Conservation (phyloP, 1,140 invertebrate genomes). For the Tetramorium alpestre region DNA sequence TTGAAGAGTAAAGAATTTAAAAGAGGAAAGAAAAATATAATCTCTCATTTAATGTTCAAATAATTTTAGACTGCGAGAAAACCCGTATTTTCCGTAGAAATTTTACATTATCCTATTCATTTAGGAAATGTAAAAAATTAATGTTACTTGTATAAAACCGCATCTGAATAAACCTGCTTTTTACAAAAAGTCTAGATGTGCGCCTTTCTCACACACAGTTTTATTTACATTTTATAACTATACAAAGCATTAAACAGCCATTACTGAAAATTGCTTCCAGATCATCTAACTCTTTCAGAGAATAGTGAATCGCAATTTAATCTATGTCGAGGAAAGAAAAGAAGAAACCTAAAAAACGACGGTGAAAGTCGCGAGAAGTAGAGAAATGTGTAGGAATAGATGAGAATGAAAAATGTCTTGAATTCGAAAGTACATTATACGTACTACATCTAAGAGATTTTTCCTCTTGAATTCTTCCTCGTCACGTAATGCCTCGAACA, state of each 20-base stretch:
- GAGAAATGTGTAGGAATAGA: neutral
- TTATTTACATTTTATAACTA: neutral
- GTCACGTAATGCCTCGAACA: conserved; percentile 60
- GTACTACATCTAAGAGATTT: conserved; percentile 17
- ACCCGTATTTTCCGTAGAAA: neutral
- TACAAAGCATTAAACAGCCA: conserved; percentile 13
- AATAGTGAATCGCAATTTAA: conserved; percentile 26
- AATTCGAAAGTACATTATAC: conserved; percentile 26
- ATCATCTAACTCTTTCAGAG: neutral
- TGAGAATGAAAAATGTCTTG: conserved; percentile 12
- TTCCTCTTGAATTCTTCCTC: conserved; percentile 46
- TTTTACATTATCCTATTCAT: neutral
- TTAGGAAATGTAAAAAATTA: neutral
- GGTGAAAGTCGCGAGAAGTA: neutral
- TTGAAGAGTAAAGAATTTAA: too few relatives aligned
- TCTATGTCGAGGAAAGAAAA: neutral
- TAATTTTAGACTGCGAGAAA: neutral
- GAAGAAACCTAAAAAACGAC: neutral
- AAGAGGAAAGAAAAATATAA: neutral
- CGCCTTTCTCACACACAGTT: too few relatives aligned
- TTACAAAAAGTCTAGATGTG: neutral
- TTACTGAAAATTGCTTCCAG: neutral
- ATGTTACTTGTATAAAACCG: neutral
- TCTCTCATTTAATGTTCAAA: neutral
- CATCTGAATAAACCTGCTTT: neutral